Percentiles rank a stretch among this genome's conserved stretches.
Conservation (phyloP, 1,140 invertebrate species). For the Meteorus sp. region DNA sequence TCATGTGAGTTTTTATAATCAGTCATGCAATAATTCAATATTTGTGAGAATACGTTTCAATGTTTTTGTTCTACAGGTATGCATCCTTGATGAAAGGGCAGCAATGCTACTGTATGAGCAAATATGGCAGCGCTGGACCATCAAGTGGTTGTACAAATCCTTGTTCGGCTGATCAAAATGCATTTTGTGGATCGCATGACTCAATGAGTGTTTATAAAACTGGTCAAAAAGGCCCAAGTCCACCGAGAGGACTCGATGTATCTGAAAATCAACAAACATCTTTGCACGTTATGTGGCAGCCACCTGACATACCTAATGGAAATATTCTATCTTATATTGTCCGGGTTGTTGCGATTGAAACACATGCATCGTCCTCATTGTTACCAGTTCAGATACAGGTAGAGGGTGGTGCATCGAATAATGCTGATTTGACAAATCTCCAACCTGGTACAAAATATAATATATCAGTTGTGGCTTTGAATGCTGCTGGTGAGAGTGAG, state of each 20-base stretch:
- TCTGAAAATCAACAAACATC: conserved; percentile 28
- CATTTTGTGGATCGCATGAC: conserved; percentile 53
- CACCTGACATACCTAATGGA: conserved; percentile 65
- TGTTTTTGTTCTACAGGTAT: conserved; percentile 42
- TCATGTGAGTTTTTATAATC: conserved; percentile 8
- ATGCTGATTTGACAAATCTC: conserved; percentile 61
- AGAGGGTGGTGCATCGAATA: conserved; percentile 51
- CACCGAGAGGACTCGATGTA: conserved; percentile 39
- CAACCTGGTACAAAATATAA: conserved; percentile 74
- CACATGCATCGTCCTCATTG: conserved; percentile 37
- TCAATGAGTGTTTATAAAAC: conserved; percentile 58
- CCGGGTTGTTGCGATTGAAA: conserved; percentile 41
- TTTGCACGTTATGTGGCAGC: conserved; percentile 58
- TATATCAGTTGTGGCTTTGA: conserved; percentile 68
- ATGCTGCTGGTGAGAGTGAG: conserved; percentile 64
- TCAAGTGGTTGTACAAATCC: conserved; percentile 49
- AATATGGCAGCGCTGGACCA: conserved; percentile 45
- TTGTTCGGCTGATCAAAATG: conserved; percentile 41
- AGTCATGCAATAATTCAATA: background rate
- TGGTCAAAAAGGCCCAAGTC: conserved; percentile 55
- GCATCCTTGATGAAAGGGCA: conserved; percentile 53
- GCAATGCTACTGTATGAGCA: conserved; percentile 56
- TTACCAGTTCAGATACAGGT: conserved; percentile 49
- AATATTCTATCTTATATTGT: conserved; percentile 64
- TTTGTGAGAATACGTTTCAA: background rate